Evolutionary conservation across 2,797 vertebrate species (phyloP).

Genomic region (Pseudochromis fuscus): DNA sequence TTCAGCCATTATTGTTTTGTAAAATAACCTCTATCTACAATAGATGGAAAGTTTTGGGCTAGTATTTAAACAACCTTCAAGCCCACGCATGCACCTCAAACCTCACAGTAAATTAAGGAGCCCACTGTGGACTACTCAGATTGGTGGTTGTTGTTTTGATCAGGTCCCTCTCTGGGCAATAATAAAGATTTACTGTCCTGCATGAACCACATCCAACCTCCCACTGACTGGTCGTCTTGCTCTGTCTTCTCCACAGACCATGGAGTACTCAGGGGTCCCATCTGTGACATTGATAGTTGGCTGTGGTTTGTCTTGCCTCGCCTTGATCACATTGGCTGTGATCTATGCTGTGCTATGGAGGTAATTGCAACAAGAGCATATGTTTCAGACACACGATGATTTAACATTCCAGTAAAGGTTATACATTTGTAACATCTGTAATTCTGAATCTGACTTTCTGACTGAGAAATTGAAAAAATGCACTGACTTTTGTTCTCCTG

Average conservation of each 20-base stretch:
- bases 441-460: background rate
- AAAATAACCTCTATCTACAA: conserved; percentile 2
- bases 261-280: conserved; percentile 98
- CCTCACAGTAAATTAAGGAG: conserved; percentile 63
- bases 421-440: no score
- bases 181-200: conserved; percentile 74
- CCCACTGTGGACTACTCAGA: conserved; percentile 52
- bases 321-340: conserved; percentile 95
- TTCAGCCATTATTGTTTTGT: background rate
- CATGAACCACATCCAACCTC: conserved; percentile 63
- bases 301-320: conserved; percentile 98
- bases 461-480: background rate
- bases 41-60: conserved; percentile 45
- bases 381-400: background rate
- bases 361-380: conserved; percentile 80
- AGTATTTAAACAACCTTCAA: conserved; percentile 49
- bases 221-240: conserved; percentile 73
- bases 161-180: conserved; percentile 61
- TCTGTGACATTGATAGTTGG: conserved; percentile 99
- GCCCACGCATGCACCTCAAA: conserved; percentile 61
- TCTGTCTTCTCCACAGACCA: conserved; percentile 89
- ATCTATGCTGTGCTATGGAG: conserved; percentile 98
- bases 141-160: conserved; percentile 64
- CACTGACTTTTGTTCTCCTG: conserved; percentile 7
- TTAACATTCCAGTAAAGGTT: background rate